Base-by-base conservation (phyloP, 1,140 invertebrate genomes). In the Pseudomyrmex pallidus region DNA sequence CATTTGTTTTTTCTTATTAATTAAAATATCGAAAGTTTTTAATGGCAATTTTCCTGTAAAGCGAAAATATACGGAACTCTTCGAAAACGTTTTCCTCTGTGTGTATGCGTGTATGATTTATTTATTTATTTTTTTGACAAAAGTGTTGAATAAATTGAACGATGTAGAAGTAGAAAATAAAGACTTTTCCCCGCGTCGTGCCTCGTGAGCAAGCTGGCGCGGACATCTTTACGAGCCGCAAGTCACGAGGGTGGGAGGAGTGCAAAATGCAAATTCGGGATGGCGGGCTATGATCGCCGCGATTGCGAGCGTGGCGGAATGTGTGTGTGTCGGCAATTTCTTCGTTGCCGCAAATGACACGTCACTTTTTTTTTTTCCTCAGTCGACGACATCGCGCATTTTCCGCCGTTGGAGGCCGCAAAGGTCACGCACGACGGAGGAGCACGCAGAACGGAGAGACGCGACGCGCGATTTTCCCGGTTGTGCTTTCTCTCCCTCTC, bases 401-500 rank as follows among this genome's bases (percentile, higher is more conserved):
- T 76, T 64, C 61, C 35, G 7, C 57, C 15, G 35, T 35, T 35
- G 2, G 44, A 17, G 44, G 22, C 67, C 54, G 13, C 66, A 74
- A 77, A 83, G 72, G 52, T 74, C 62, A 74, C 50, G 70, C 48
- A 64, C 35, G 72, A 25, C 50, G 17, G 64, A 20, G 35, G 5
- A 35, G 20, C 50, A 56, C 61, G 59, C n/a, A 15, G 13, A 57
- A 57, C 35, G 10, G 44, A 20, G 46, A 82, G 50, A 25, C 59
- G 78, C 68, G 56, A 50, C 74, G 70, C 48, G 57, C 48, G 57
- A 54, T 63, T 70, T 25, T 72, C 17, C 67, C 59, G 15, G 56
- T 25, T 44, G 48, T 64, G 25, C 62, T 77, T 9, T 68, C 17
- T 57, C 3, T 59, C 35, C 59, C 20, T 90, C 83, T 86, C 83